Percentiles rank a stretch among this genome's conserved stretches.
Conservation (phyloP, 2,113 vertebrate species). For the Istiophorus platypterus region DNA sequence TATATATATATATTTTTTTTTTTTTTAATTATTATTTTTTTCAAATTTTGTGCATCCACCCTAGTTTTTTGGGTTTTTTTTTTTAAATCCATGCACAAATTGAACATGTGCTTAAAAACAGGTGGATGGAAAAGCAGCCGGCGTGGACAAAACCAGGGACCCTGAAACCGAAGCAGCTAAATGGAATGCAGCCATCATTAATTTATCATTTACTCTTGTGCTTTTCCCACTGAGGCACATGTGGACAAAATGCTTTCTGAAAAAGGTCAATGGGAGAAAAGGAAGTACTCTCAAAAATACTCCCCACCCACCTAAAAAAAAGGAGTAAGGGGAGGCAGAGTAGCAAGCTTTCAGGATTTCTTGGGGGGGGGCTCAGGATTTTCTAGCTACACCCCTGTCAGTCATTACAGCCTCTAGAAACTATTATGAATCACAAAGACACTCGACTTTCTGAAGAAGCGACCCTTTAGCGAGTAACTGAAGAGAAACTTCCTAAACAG, state of each 20-base stretch:
- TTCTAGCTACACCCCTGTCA: conserved; percentile 27
- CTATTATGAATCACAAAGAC: conserved; percentile 30
- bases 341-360: neutral
- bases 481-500: conserved; percentile 55
- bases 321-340: neutral
- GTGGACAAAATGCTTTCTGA: neutral
- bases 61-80: neutral
- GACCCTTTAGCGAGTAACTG: conserved; percentile 27
- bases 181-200: neutral
- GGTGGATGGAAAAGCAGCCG: neutral
- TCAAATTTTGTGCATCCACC: neutral
- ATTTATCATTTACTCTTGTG: neutral
- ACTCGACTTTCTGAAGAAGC: conserved; percentile 23
- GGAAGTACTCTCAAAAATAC: neutral
- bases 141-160: neutral
- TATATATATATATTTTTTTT: no score
- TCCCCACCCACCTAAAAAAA: neutral
- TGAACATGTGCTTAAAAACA: neutral
- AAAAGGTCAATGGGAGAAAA: no score
- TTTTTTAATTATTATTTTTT: no score
- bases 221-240: no score
- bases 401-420: conserved; percentile 24
- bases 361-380: neutral
- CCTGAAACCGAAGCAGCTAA: neutral
- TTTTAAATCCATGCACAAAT: neutral